A percentile compares a stretch with the other conserved stretches of the same genome.
Evolutionary conservation across 2,113 vertebrate species (phyloP).

Genomic region (Nerophis ophidion): DNA sequence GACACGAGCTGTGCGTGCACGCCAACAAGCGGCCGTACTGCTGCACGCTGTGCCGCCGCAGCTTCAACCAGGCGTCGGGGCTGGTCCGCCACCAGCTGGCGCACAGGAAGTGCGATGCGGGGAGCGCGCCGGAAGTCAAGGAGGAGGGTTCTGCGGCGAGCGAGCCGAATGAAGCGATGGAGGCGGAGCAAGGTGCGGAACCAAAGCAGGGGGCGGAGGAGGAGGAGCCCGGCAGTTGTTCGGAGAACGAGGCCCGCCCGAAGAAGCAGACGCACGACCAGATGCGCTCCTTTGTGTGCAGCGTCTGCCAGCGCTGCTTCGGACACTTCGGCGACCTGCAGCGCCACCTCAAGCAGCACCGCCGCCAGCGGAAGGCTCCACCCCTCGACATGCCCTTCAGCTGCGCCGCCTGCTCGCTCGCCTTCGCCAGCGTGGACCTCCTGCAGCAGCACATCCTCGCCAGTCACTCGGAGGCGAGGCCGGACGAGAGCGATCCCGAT

Average conservation of each 20-base stretch:
- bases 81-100: constrained; percentile 57
- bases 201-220: background rate
- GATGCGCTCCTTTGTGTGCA: constrained; percentile 56
- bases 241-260: constrained; percentile 21
- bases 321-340: constrained; percentile 51
- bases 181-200: constrained; percentile 11
- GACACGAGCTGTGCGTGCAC: constrained; percentile 57
- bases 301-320: constrained; percentile 53
- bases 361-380: constrained; percentile 4
- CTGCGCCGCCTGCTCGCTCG: constrained; percentile 32
- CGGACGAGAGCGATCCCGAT: constrained; percentile 10
- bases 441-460: constrained; percentile 43
- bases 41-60: constrained; percentile 60
- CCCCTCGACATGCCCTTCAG: constrained; percentile 14
- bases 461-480: constrained; percentile 21
- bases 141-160: background rate
- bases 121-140: background rate
- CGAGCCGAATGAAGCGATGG: background rate
- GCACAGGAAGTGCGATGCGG: constrained; percentile 34
- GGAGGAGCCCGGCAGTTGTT: constrained; percentile 3
- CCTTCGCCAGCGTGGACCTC: constrained; percentile 32
- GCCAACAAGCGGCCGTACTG: constrained; percentile 61
- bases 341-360: constrained; percentile 49
- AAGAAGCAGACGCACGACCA: constrained; percentile 45
- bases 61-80: constrained; percentile 60